Conservation (phyloP, 2,888 invertebrate species). For the Habroteleia sp. region DNA sequence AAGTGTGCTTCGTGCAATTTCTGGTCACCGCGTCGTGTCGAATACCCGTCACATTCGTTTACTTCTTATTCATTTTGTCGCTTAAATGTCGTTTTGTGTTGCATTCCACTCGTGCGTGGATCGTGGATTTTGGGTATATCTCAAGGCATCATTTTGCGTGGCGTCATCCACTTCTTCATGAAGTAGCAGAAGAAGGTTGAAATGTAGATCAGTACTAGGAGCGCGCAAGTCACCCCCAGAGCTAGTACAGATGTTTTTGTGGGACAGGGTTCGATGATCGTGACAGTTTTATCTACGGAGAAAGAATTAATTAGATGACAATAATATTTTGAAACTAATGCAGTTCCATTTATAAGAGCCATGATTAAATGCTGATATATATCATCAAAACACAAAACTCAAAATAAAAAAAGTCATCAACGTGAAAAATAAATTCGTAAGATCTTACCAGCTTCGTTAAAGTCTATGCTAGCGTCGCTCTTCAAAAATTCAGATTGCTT, state of each 20-base stretch:
- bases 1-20: slow-evolving; percentile 57
- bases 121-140: slow-evolving; percentile 13
- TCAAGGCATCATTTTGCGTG: slow-evolving; percentile 90
- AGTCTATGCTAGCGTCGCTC: slow-evolving; percentile 86
- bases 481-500: slow-evolving; percentile 91
- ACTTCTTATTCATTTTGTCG: slow-evolving; percentile 31
- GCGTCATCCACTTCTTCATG: slow-evolving; percentile 95
- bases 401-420: no score
- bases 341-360: no score
- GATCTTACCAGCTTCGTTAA: slow-evolving; percentile 81
- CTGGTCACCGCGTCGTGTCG: slow-evolving; percentile 60
- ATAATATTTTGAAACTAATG: no score
- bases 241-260: slow-evolving; percentile 95
- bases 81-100: slow-evolving; percentile 48
- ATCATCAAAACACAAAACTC: no score
- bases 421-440: no score
- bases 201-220: slow-evolving; percentile 93
- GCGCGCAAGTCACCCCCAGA: slow-evolving; percentile 93
- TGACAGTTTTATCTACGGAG: slow-evolving; percentile 92
- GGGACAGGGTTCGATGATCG: slow-evolving; percentile 94
- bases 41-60: slow-evolving; percentile 41
- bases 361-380: no score
- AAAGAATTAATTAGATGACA: slow-evolving; percentile 67
- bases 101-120: slow-evolving; percentile 34
- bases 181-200: slow-evolving; percentile 96